A percentile compares a stretch with the other conserved stretches of the same genome.
phyloP scores from a whole-genome alignment of 1,140 invertebrate species.

The Drosophila kepulauana region DNA sequence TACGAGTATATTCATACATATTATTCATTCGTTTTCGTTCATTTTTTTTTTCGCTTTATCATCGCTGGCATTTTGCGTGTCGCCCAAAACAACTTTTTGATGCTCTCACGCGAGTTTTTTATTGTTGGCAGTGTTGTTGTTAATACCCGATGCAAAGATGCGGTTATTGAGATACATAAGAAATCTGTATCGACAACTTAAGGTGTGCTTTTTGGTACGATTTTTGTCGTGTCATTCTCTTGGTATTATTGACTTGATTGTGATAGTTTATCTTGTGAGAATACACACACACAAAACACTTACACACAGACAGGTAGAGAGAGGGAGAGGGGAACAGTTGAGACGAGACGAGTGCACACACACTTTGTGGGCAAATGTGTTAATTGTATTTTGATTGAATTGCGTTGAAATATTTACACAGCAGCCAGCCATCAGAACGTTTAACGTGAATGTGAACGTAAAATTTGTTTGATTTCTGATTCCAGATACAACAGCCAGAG shows the following conservation, averaged over 20 bases:
- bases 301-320: constrained; percentile 8
- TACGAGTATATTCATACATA: constrained; percentile 2
- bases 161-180: constrained; percentile 32
- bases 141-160: constrained; percentile 16
- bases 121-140: background rate
- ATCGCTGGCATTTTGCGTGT: constrained; percentile 21
- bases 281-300: constrained; percentile 34
- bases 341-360: background rate
- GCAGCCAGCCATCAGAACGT: constrained; percentile 35
- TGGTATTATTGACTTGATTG: constrained; percentile 53
- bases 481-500: background rate
- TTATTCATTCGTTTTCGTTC: constrained; percentile 23
- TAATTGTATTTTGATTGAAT: constrained; percentile 78
- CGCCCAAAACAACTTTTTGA: constrained; percentile 8
- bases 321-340: background rate
- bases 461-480: constrained; percentile 42
- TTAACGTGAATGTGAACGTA: constrained; percentile 4
- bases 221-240: constrained; percentile 44
- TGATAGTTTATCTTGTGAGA: constrained; percentile 61
- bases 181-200: constrained; percentile 33
- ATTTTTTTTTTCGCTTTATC: constrained; percentile 15
- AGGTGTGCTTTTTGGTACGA: constrained; percentile 37
- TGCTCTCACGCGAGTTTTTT: background rate
- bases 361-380: constrained; percentile 49
- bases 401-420: constrained; percentile 64